A percentile compares a stretch with the other conserved stretches of the same genome.
phyloP scores from a whole-genome alignment of 2,888 invertebrate species.

The Nudaria mundana region DNA sequence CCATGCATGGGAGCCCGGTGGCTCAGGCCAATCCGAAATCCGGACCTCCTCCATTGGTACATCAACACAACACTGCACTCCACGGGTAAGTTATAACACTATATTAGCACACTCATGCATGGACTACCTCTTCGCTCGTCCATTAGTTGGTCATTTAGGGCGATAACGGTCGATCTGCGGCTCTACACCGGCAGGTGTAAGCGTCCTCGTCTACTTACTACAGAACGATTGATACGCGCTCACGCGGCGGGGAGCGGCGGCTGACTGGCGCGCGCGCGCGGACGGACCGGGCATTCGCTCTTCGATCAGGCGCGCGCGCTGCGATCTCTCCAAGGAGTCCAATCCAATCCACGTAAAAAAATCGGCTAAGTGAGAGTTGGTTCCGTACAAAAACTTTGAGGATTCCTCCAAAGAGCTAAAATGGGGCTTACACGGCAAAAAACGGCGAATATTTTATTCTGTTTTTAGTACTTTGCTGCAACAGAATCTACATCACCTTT shows the following conservation, averaged over 20 bases:
- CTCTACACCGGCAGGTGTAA: conserved; percentile 31
- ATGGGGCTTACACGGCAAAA: too few species aligned
- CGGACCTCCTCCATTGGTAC: conserved; percentile 83
- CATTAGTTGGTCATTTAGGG: conserved; percentile 76
- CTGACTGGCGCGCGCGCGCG: conserved; percentile 49
- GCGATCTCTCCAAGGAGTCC: conserved; percentile 68
- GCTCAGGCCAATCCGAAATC: conserved; percentile 85
- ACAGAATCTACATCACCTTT: too few species aligned
- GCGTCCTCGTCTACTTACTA: conserved; percentile 18
- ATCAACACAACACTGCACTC: conserved; percentile 77
- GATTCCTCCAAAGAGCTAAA: too few species aligned
- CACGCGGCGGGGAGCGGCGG: conserved; percentile 67
- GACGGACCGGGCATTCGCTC: conserved; percentile 7
- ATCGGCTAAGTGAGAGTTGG: too few species aligned
- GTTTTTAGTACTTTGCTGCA: too few species aligned
- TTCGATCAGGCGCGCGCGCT: conserved; percentile 54
- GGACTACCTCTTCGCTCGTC: conserved; percentile 75
- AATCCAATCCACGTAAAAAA: too few species aligned
- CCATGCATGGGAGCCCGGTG: conserved; percentile 88
- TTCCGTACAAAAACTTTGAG: too few species aligned
- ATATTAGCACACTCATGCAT: conserved; percentile 70
- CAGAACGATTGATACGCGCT: conserved; percentile 53
- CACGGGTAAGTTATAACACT: conserved; percentile 61
- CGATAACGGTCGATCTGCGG: conserved; percentile 70
- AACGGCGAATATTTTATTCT: too few species aligned